phyloP scores from a whole-genome alignment of 2,888 invertebrate species.

The Schizotus pectinicornis region DNA sequence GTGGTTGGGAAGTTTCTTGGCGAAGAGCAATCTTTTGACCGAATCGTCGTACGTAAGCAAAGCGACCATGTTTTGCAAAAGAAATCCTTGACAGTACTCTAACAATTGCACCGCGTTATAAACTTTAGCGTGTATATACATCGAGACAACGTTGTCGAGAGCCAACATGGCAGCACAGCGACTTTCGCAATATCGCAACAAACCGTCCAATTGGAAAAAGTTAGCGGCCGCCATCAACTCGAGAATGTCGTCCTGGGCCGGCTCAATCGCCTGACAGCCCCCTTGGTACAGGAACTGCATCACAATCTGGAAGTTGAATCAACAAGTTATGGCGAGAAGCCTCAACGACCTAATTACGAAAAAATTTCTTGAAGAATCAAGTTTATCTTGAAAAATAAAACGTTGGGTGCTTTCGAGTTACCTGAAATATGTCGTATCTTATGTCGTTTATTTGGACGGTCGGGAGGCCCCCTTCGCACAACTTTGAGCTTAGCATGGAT shows the following conservation, averaged over 20 bases:
- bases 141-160: conserved; percentile 87
- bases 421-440: conserved; percentile 91
- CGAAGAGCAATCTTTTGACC: conserved; percentile 84
- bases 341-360: no score
- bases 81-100: conserved; percentile 89
- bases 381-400: not conserved
- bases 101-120: conserved; percentile 85
- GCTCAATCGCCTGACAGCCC: conserved; percentile 78
- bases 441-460: conserved; percentile 93
- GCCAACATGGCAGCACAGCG: conserved; percentile 84
- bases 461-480: conserved; percentile 77
- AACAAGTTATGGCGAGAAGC: no score
- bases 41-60: conserved; percentile 89
- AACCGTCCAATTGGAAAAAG: conserved; percentile 87
- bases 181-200: conserved; percentile 84
- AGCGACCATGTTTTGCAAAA: conserved; percentile 94
- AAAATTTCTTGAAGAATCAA: no score
- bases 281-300: conserved; percentile 94
- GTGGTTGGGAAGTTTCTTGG: conserved; percentile 87
- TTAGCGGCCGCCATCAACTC: conserved; percentile 91
- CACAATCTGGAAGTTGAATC: conserved; percentile 69
- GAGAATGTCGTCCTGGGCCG: conserved; percentile 80
- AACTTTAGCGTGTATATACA: conserved; percentile 93
- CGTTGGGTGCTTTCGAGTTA: conserved; percentile 57
- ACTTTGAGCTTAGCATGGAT: conserved; percentile 80